These are phyloP conservation scores for Drosophila pseudoananassae DNA, from an alignment of 1,140 invertebrate genomes.

Conservation along the genomic window DNA sequence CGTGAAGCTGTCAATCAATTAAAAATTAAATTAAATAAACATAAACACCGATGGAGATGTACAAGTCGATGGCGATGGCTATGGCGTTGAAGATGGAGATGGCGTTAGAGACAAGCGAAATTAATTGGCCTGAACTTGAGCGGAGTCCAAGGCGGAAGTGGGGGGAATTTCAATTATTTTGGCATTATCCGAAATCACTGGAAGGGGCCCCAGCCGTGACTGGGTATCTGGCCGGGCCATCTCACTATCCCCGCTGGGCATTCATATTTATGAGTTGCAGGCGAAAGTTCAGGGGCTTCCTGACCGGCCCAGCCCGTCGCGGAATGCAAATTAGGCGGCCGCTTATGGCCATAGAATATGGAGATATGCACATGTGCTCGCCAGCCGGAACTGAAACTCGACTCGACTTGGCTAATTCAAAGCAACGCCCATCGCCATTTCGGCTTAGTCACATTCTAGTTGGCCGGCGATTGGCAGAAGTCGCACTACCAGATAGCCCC, in stretches of 20 bases:
- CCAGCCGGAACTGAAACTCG: constrained; percentile 61
- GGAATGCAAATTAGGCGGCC: constrained; percentile 30
- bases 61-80: constrained; percentile 16
- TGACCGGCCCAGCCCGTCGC: constrained; percentile 9
- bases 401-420: constrained; percentile 16
- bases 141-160: constrained; percentile 23
- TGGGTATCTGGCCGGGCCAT: constrained; percentile 21
- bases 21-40: constrained; percentile 64
- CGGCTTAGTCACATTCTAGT: constrained; percentile 43
- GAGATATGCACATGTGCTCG: constrained; percentile 58
- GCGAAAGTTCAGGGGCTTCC: constrained; percentile 62
- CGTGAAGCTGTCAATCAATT: constrained; percentile 77
- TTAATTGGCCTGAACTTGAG: constrained; percentile 76
- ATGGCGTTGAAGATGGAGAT: constrained; percentile 20
- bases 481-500: constrained; percentile 46
- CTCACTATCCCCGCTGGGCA: constrained; percentile 24
- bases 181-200: constrained; percentile 31
- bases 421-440: constrained; percentile 44
- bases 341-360: constrained; percentile 14
- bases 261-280: constrained; percentile 52
- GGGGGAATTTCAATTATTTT: constrained; percentile 43
- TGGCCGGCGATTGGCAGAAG: constrained; percentile 14
- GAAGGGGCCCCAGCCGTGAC: constrained; percentile 17
- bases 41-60: constrained; percentile 14
- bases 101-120: constrained; percentile 51